Evolutionary conservation across 2,888 invertebrate species (phyloP).

Genomic region (Poecilus cupreus): DNA sequence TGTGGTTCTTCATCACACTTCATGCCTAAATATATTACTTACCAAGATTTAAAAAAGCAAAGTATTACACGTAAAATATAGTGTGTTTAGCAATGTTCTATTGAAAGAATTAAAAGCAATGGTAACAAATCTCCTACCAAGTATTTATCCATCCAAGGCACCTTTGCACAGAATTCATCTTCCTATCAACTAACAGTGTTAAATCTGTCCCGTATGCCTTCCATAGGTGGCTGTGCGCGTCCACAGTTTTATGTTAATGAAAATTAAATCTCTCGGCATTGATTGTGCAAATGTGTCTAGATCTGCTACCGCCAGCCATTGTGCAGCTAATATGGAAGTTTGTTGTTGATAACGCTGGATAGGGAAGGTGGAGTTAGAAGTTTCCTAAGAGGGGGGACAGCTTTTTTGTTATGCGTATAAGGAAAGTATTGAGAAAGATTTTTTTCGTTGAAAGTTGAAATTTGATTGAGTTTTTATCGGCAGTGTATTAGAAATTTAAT

Average conservation of each 20-base stretch:
- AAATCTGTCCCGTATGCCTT: background rate
- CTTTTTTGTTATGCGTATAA: background rate
- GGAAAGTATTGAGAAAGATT: background rate
- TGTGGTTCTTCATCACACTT: too few relatives aligned
- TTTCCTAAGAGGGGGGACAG: background rate
- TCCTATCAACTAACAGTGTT: background rate
- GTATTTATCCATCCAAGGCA: conserved; percentile 13
- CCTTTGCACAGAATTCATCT: conserved; percentile 4
- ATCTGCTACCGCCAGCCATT: conserved; percentile 9
- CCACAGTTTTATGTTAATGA: conserved; percentile 21
- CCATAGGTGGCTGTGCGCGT: conserved; percentile 1
- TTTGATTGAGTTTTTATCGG: too few relatives aligned
- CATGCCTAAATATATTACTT: too few relatives aligned
- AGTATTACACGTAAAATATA: too few relatives aligned
- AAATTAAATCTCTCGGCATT: conserved; percentile 20
- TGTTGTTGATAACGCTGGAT: conserved; percentile 11
- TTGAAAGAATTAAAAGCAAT: too few relatives aligned
- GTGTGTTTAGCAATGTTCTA: too few relatives aligned
- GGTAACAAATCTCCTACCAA: background rate
- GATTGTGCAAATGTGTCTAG: conserved; percentile 36
- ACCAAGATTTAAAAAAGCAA: too few relatives aligned
- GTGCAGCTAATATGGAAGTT: conserved; percentile 35
- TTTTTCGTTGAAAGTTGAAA: too few relatives aligned
- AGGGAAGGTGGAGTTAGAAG: background rate
- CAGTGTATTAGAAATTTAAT: too few relatives aligned